phyloP scores from a whole-genome alignment of 1,140 invertebrate genomes.

The Acromyrmex charruanus region DNA sequence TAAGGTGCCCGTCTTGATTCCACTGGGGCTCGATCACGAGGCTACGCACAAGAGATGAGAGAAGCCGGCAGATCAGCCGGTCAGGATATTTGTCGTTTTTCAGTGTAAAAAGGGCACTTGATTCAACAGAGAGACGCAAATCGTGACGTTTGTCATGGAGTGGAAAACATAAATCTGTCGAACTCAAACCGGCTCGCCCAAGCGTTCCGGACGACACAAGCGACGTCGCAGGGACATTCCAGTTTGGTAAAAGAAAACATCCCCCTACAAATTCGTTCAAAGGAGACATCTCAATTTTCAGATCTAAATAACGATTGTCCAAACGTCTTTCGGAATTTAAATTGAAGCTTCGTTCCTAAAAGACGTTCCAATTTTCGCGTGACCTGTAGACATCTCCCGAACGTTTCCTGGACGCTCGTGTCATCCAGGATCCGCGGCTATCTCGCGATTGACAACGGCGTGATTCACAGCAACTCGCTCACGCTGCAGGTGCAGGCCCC shows the following conservation, averaged over 20 bases:
- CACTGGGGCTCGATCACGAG: conserved; percentile 54
- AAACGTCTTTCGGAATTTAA: neutral
- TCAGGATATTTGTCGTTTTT: conserved; percentile 67
- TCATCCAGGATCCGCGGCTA: conserved; percentile 34
- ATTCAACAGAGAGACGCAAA: conserved; percentile 81
- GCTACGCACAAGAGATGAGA: conserved; percentile 67
- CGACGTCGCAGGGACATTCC: neutral
- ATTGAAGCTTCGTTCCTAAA: neutral
- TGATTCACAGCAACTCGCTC: conserved; percentile 44
- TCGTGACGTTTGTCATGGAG: conserved; percentile 43
- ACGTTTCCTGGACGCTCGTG: neutral
- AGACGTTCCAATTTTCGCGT: conserved; percentile 27
- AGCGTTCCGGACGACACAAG: conserved; percentile 33
- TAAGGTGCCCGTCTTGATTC: conserved; percentile 27
- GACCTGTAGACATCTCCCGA: conserved; percentile 1
- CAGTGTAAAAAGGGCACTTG: conserved; percentile 85
- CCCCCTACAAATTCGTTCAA: neutral
- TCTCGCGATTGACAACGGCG: conserved; percentile 36
- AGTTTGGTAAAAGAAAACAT: neutral
- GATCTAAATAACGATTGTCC: conserved; percentile 1
- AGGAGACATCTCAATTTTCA: conserved; percentile 1
- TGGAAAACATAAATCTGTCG: conserved; percentile 50
- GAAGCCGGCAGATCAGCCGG: conserved; percentile 37
- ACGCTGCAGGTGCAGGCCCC: conserved; percentile 58
- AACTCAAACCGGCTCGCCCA: conserved; percentile 47